A percentile compares a stretch with the other conserved stretches of the same genome.
Conservation (phyloP, 1,140 invertebrate species). For the Monomorium pharaonis region DNA sequence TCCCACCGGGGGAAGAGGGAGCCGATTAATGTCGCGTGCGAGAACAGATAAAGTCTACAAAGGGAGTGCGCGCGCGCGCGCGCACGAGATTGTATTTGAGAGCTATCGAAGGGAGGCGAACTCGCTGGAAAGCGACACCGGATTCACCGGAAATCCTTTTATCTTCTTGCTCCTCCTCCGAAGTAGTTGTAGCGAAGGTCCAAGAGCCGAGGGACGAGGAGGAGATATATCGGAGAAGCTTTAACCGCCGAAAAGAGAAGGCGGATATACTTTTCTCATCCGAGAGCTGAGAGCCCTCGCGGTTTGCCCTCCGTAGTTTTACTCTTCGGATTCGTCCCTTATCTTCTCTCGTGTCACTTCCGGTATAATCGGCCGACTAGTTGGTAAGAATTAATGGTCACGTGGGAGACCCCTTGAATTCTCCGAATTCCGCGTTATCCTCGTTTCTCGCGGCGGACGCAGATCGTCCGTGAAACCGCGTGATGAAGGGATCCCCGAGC, state of each 20-base stretch:
- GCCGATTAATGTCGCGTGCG: background rate
- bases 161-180: constrained; percentile 36
- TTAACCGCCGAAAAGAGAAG: constrained; percentile 30
- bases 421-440: background rate
- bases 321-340: constrained; percentile 25
- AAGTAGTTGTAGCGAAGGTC: constrained; percentile 13
- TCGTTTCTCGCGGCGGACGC: background rate
- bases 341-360: constrained; percentile 1
- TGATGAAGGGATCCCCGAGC: background rate
- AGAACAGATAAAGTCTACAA: background rate
- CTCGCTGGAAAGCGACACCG: background rate
- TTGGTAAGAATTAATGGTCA: constrained; percentile 25
- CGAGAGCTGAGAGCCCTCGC: background rate
- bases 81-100: background rate
- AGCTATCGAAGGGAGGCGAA: constrained; percentile 2
- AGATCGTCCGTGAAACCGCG: background rate
- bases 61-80: background rate
- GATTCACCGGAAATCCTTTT: constrained; percentile 19
- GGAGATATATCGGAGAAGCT: constrained; percentile 58
- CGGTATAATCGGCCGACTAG: constrained; percentile 40
- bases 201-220: background rate
- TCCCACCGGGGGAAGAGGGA: background rate
- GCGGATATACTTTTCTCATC: constrained; percentile 8
- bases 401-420: background rate
- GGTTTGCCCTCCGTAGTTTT: constrained; percentile 14